A percentile compares a stretch with the other conserved stretches of the same genome.
Evolutionary conservation across 2,113 vertebrate genomes (phyloP).

Genomic region (Sebastes fasciatus): DNA sequence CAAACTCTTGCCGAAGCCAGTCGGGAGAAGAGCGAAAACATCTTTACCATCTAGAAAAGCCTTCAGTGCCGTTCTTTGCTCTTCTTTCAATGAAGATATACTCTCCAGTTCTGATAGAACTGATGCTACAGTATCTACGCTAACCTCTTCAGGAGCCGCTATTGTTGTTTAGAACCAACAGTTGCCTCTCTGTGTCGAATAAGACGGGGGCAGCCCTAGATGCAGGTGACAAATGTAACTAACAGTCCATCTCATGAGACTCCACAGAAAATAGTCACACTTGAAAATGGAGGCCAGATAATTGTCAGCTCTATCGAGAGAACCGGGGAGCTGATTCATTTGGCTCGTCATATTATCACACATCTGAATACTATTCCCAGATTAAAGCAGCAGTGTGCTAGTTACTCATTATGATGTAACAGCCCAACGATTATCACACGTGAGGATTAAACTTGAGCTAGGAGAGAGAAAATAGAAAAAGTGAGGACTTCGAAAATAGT

Average conservation of each 20-base stretch:
- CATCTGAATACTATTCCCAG: background rate
- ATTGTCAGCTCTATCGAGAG: slow-evolving; percentile 16
- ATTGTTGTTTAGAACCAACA: too few relatives aligned
- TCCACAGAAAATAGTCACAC: background rate
- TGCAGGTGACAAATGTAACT: background rate
- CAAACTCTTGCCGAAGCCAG: too few relatives aligned
- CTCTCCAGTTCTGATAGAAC: too few relatives aligned
- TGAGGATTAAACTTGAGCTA: background rate
- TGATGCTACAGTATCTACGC: too few relatives aligned
- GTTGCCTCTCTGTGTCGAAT: too few relatives aligned
- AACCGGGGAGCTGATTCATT: slow-evolving; percentile 1
- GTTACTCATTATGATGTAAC: slow-evolving; percentile 11
- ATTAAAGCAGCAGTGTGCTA: slow-evolving; percentile 10
- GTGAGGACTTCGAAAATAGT: background rate
- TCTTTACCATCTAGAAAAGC: too few relatives aligned
- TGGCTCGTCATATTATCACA: slow-evolving; percentile 10
- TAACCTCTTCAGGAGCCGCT: too few relatives aligned
- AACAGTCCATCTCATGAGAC: background rate
- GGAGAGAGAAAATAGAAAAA: background rate
- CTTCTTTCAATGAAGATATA: too few relatives aligned
- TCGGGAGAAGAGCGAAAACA: too few relatives aligned
- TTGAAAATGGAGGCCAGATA: slow-evolving; percentile 11
- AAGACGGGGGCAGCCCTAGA: too few relatives aligned
- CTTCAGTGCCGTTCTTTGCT: too few relatives aligned
- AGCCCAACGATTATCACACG: background rate